Evolutionary conservation across 2,888 invertebrate species (phyloP).

Genomic region (Ypsolopha sequella): DNA sequence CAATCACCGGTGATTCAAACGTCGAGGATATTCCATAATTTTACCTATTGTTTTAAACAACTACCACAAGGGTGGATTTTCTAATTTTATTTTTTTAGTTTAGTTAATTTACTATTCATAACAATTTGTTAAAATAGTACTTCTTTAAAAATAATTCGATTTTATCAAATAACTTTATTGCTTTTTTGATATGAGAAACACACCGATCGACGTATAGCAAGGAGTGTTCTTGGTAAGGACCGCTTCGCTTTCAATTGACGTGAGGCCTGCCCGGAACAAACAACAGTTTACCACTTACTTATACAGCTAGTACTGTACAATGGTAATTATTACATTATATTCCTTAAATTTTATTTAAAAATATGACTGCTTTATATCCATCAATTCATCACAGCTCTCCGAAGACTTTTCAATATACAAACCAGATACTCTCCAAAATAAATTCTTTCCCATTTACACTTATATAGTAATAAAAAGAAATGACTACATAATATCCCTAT

Average conservation of each 20-base stretch:
- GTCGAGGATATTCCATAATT: background rate
- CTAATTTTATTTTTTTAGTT: conserved; percentile 22
- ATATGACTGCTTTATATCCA: conserved; percentile 70
- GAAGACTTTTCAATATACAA: conserved; percentile 64
- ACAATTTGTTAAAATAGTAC: conserved; percentile 67
- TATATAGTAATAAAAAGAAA: conserved; percentile 53
- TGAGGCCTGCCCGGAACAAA: conserved; percentile 3
- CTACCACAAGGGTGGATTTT: conserved; percentile 35
- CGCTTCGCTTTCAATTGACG: conserved; percentile 6
- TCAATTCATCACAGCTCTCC: conserved; percentile 70
- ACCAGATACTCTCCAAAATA: conserved; percentile 64
- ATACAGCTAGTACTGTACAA: conserved; percentile 35
- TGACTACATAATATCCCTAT: conserved; percentile 65
- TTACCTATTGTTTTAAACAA: conserved; percentile 1
- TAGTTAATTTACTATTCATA: conserved; percentile 61
- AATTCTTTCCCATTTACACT: conserved; percentile 68
- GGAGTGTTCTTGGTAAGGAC: background rate
- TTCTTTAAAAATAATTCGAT: conserved; percentile 46
- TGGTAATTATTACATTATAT: conserved; percentile 58
- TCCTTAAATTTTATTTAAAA: conserved; percentile 67
- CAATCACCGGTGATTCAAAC: background rate
- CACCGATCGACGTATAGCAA: conserved; percentile 26
- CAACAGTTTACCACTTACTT: conserved; percentile 18
- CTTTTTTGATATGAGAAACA: conserved; percentile 63
- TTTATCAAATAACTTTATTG: conserved; percentile 68